A percentile compares a stretch with the other conserved stretches of the same genome.
phyloP scores from a whole-genome alignment of 2,113 vertebrate genomes.

The Dipodomys merriami region DNA sequence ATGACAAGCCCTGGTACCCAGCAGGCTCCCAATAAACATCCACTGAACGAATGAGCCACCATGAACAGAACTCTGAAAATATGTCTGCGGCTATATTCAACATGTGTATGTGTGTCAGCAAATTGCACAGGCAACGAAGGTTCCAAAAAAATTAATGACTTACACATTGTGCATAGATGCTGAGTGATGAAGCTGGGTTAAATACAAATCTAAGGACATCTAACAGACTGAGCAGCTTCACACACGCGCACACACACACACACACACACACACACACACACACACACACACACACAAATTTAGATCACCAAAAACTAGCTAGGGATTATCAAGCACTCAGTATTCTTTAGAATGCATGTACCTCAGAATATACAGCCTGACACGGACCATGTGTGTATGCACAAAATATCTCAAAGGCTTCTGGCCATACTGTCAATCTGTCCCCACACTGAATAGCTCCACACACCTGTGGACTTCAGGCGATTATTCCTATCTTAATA shows the following conservation, averaged over 20 bases:
- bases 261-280: no score
- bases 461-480: neutral
- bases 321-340: neutral
- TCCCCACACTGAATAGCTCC: neutral
- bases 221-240: neutral
- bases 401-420: neutral
- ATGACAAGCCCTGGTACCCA: neutral
- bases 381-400: neutral
- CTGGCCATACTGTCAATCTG: neutral
- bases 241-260: no score
- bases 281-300: neutral
- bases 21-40: constrained; percentile 4
- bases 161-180: neutral
- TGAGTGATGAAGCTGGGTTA: neutral
- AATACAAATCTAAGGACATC: neutral
- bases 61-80: neutral
- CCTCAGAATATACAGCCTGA: neutral
- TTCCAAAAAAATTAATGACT: constrained; percentile 4
- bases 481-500: neutral
- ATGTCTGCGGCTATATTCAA: neutral
- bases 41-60: neutral
- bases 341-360: constrained; percentile 22
- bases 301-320: constrained; percentile 31
- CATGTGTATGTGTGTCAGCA: neutral
- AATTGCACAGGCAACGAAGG: constrained; percentile 29